Evolutionary conservation across 2,888 invertebrate species (phyloP), one percentile per base, ranked within the genome.

Genomic region (Diaprepes abbreviatus): DNA sequence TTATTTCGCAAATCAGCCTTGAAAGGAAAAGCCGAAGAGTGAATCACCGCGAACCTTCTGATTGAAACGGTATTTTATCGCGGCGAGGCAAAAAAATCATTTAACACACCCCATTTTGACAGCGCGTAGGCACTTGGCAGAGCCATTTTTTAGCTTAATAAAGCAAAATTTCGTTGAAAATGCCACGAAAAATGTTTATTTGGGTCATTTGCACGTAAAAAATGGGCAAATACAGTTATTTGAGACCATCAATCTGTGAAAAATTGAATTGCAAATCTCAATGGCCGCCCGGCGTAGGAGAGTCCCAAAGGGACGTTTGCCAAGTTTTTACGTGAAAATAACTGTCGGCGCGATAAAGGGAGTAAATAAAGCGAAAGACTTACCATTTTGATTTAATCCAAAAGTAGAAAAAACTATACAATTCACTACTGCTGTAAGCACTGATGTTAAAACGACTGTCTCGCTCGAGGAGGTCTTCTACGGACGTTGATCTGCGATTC

Each of bases 401-500:
- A 74, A 74, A 71, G 73, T 60, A 74, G 68, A 76, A 77, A 76
- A 76, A 79, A 79, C 77, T 77, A 79, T 76, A 78, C 76, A 80
- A 79, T 73, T 78, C 75, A 75, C 74, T 80, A 81, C 81, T 79
- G 76, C 77, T 79, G 82, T 79, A 78, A 78, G 77, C 82, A 82
- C 81, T 76, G 77, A 78, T 75, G 78, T 78, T 77, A 76, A 79
- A 79, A 78, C 77, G 80, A 84, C 81, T 82, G 82, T 78, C 79
- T 75, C 73, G 71, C 65, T 70, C 67, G 66, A 68, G 77, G 79
- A 80, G 81, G 80, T 80, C 81, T 79, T 78, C 77, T 80, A 82
- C 81, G 84, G 84, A 84, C 84, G 84, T 84, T 83, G 68, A 74
- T 83, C 83, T 83, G 83, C 83, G 75, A 75, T 73, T 59, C 73